Evolutionary conservation across 2,113 vertebrate species (phyloP), one percentile per base, ranked within the genome.

Genomic region (Larimichthys polyactis): DNA sequence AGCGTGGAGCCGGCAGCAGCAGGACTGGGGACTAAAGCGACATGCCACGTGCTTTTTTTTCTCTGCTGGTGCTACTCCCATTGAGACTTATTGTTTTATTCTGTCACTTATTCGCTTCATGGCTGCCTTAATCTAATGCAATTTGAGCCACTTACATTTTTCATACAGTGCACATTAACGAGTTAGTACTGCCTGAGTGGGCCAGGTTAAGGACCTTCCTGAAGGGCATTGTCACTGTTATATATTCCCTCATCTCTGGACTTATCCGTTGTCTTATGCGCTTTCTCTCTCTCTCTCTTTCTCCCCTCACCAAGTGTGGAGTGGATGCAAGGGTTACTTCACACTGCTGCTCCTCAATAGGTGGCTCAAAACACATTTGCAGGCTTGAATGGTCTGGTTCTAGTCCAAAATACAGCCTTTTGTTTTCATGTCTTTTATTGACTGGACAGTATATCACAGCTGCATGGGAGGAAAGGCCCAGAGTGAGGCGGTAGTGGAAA

Each of bases 111-210:
- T 89, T 89, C 90, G 86, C 92, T 91, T 90, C 88, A 91, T 84
- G 74, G 90, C 84, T 84, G 67, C 86, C 72, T 69, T 93, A 87
- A 92, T 93, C 90, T 90, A 91, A 95, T 89, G 85, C 87, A 92
- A 94, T 94, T 93, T 90, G 90, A 88, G 88, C 86, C 90, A 94
- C 91, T 93, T 91, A 89, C 86, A 90, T 93, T 93, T 92, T 89
- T 93, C 83, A 90, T 87, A 90, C 87, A 84, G 81, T 36, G 85
- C 88, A 75, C 85, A 91, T 93, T 92, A 94, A 84, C 12, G 64
- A 73, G 87, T 94, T 92, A 93, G 92, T 71, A 55, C 79, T 90
- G 92, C 70, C 87, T 90, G 90, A 92, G 87, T 71, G 72, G 83
- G 65, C 75, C 85, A 85, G 88, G 90, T 90, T 87, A 89, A 92